Conservation (phyloP, 2,113 vertebrate genomes). For the Pica pica region DNA sequence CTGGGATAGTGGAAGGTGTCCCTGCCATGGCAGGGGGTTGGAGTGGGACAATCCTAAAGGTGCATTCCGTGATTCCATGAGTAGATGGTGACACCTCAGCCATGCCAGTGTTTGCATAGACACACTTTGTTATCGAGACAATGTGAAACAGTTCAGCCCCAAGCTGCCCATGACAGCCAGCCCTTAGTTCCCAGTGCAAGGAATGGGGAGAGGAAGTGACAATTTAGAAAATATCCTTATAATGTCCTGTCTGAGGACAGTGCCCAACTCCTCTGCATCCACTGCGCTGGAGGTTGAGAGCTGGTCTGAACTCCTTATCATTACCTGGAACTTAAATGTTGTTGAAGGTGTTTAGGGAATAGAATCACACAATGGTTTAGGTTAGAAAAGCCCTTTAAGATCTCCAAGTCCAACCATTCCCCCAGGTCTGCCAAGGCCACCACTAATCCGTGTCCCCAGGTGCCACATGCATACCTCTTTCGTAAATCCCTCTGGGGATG, state of each 20-base stretch:
- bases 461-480: not conserved
- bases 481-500: not conserved
- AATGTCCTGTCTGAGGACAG: not conserved
- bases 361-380: not conserved
- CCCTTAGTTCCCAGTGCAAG: not conserved
- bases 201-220: not conserved
- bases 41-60: not conserved
- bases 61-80: not conserved
- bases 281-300: not conserved
- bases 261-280: not conserved
- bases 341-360: not conserved
- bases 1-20: not conserved
- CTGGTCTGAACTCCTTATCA: not conserved
- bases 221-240: not conserved
- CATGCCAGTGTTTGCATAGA: not conserved
- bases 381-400: not conserved
- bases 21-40: not conserved
- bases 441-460: rapidly evolving
- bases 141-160: not conserved
- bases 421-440: not conserved
- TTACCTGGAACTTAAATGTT: not conserved
- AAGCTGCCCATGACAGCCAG: not conserved
- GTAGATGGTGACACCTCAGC: not conserved
- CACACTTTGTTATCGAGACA: not conserved
- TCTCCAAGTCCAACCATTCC: not conserved